Evolutionary conservation across 2,888 invertebrate genomes (phyloP).

Genomic region (Netelia fuscicornis): DNA sequence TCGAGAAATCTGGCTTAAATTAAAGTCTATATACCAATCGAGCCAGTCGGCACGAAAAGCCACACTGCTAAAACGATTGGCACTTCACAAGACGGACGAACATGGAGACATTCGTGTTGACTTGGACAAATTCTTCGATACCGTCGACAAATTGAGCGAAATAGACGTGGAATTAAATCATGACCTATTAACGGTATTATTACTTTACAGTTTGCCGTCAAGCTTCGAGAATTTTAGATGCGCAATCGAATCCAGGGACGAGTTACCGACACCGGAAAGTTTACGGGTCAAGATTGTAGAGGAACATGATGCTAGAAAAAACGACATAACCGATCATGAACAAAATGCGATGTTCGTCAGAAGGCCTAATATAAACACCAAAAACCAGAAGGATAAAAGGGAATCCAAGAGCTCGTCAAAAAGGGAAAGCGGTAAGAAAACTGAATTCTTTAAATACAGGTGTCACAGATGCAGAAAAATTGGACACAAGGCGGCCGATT

Average conservation of each 20-base stretch:
- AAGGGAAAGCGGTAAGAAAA: not conserved
- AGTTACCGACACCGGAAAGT: conserved; percentile 48
- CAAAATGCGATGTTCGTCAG: conserved; percentile 17
- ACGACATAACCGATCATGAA: not conserved
- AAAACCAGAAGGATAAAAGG: not conserved
- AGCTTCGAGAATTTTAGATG: conserved; percentile 52
- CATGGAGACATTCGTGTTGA: conserved; percentile 77
- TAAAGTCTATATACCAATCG: conserved; percentile 78
- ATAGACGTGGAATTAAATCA: conserved; percentile 76
- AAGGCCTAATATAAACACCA: not conserved
- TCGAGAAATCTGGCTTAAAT: conserved; percentile 79
- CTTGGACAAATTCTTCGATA: conserved; percentile 78
- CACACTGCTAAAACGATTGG: conserved; percentile 80
- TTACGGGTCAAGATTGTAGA: conserved; percentile 31
- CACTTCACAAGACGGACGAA: conserved; percentile 77
- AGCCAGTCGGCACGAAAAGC: conserved; percentile 82
- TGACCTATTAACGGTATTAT: conserved; percentile 77
- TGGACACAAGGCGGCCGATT: conserved; percentile 7
- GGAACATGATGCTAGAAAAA: conserved; percentile 31
- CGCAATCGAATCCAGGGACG: conserved; percentile 50
- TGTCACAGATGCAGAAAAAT: conserved; percentile 1
- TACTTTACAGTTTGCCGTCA: conserved; percentile 59
- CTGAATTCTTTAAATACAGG: not conserved
- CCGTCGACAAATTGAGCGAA: conserved; percentile 78
- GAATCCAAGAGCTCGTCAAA: not conserved